Evolutionary conservation across 1,140 invertebrate genomes (phyloP), one percentile per base, ranked within the genome.

Genomic region (Coboldia fuscipes): DNA sequence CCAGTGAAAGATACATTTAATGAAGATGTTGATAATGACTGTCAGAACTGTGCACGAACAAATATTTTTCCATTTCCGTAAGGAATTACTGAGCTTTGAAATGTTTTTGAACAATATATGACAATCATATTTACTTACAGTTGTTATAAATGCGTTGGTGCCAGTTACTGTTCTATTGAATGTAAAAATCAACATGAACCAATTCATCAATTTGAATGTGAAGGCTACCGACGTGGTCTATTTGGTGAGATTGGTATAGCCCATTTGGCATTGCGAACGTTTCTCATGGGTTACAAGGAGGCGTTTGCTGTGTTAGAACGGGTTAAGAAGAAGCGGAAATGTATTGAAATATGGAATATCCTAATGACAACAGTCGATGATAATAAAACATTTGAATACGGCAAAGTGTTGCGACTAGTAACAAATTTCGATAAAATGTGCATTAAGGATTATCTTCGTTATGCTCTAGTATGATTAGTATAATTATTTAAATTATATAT

Each of bases 161-260:
- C 33, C 4, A n/a, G 13, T 3, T 38, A 38, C 24, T 38, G 37
- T 17, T 20, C 21, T 16, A 16, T 14, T 5, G 19, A 15, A 30
- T 38, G 37, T 23, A 12, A n/a, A 10, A 10, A 34, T 4, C 19
- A 34, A 16, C 37, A 38, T 24, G 10, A 21, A 4, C 3, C 17
- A 10, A 38, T 38, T 14, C 37, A 38, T 23, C 21, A 26, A 16
- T 34, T 16, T 26, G 37, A 38, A 30, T 38, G 37, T 31, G 18
- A 12, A 7, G 37, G 37, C 14, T 30, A 38, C 16, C 15, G 18
- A 15, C 23, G 24, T 12, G 18, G 23, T 24, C 20, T 38, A 13
- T 38, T 33, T 16, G 10, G 17, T 12, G 32, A 38, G 26, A 31
- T 38, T 21, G 37, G 37, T 7, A 38, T 38, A n/a, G 33, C 37